phyloP scores from a whole-genome alignment of 2,113 vertebrate species.

The Butorides virescens region DNA sequence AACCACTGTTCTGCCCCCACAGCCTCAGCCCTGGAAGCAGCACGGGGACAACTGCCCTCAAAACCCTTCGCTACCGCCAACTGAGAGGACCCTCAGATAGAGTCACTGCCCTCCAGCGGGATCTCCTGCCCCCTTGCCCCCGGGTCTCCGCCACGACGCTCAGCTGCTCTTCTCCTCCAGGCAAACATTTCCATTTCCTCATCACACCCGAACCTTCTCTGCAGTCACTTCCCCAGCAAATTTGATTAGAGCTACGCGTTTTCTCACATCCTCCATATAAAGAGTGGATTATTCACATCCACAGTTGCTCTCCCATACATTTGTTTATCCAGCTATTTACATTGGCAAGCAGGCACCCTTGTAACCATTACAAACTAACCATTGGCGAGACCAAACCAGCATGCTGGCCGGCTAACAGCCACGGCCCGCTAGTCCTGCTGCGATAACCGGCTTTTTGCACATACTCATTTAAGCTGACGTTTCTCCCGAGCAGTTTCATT shows the following conservation, averaged over 20 bases:
- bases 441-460: not conserved
- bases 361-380: not conserved
- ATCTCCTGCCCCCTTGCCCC: not conserved
- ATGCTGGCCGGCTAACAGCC: not conserved
- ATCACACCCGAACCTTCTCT: not conserved
- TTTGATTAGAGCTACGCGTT: not conserved
- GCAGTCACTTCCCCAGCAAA: not conserved
- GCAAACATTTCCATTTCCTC: constrained; percentile 18
- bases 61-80: fast-evolving
- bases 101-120: not conserved
- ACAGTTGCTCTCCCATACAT: not conserved
- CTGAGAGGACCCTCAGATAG: fast-evolving
- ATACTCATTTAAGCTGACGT: not conserved
- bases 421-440: not conserved
- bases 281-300: not conserved
- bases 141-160: fast-evolving
- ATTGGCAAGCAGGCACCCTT: not conserved
- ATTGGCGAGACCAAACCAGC: not conserved
- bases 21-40: not conserved
- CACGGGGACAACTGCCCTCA: fast-evolving
- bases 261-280: constrained; percentile 5
- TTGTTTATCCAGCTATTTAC: constrained; percentile 10
- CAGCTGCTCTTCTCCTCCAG: not conserved
- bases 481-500: constrained; percentile 13
- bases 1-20: not conserved